These are phyloP conservation scores for Temnothorax unifasciatus DNA, from an alignment of 2,888 invertebrate species.

Conservation along the genomic window DNA sequence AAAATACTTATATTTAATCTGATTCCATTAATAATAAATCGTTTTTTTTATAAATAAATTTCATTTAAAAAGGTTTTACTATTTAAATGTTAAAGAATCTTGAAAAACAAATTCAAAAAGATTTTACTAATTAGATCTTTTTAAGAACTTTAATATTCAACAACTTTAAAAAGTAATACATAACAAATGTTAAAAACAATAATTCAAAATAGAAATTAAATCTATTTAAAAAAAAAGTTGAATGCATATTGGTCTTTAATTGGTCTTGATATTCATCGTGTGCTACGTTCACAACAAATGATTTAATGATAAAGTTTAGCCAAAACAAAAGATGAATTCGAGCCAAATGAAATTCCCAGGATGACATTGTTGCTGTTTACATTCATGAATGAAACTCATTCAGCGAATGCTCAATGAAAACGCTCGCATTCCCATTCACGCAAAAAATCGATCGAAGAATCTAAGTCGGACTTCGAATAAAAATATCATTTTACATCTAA, in stretches of 20 bases:
- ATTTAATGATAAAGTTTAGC: background rate
- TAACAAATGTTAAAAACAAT: background rate
- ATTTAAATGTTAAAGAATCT: background rate
- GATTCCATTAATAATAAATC: background rate
- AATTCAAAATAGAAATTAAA: background rate
- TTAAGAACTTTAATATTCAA: background rate
- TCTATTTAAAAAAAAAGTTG: background rate
- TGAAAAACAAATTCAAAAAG: background rate
- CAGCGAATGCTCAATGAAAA: background rate
- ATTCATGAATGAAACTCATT: conserved; percentile 27
- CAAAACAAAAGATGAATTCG: background rate
- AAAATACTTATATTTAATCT: background rate
- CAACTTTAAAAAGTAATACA: background rate
- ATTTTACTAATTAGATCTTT: background rate
- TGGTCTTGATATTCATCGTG: background rate
- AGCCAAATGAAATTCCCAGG: background rate
- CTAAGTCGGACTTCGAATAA: background rate
- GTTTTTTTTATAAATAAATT: background rate
- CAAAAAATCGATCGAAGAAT: background rate
- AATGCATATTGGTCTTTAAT: background rate
- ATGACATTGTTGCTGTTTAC: background rate
- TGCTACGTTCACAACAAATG: background rate
- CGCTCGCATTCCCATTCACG: background rate
- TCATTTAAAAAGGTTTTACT: background rate
- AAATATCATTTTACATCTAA: background rate